Conservation (phyloP, 2,113 vertebrate species). For the Dipodomys spectabilis region DNA sequence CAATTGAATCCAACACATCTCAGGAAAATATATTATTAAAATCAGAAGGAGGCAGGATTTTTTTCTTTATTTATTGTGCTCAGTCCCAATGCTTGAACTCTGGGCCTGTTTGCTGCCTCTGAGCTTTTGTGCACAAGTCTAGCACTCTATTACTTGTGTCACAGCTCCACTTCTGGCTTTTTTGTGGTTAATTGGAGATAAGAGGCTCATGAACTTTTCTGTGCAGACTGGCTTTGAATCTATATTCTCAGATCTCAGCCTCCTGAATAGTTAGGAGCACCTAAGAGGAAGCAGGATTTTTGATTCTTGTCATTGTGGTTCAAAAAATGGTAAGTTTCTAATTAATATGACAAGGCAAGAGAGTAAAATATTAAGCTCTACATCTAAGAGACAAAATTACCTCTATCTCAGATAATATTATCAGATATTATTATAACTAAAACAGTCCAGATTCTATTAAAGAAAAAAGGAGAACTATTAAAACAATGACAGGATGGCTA, state of each 20-base stretch:
- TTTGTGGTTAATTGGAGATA: too few species aligned
- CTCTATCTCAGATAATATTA: not conserved
- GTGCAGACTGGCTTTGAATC: too few species aligned
- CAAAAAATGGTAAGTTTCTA: not conserved
- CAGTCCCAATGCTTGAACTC: too few species aligned
- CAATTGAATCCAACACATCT: not conserved
- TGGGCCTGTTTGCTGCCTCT: too few species aligned
- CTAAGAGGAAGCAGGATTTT: not conserved
- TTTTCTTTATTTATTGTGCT: too few species aligned
- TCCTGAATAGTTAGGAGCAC: too few species aligned
- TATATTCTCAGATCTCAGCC: too few species aligned
- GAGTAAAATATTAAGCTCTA: not conserved
- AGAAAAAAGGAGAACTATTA: not conserved
- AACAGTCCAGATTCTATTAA: not conserved
- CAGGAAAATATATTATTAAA: not conserved
- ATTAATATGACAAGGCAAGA: not conserved
- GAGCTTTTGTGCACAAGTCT: too few species aligned
- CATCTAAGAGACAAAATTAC: not conserved
- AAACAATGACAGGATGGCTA: not conserved
- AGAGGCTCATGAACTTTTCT: too few species aligned
- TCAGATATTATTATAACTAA: not conserved
- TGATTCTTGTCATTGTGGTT: not conserved
- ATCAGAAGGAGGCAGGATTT: not conserved
- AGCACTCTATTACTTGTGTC: too few species aligned
- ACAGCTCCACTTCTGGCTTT: too few species aligned